A percentile compares a stretch with the other conserved stretches of the same genome.
phyloP scores from a whole-genome alignment of 2,888 invertebrate genomes.

The Pseudococcus jackbeardsleyi region DNA sequence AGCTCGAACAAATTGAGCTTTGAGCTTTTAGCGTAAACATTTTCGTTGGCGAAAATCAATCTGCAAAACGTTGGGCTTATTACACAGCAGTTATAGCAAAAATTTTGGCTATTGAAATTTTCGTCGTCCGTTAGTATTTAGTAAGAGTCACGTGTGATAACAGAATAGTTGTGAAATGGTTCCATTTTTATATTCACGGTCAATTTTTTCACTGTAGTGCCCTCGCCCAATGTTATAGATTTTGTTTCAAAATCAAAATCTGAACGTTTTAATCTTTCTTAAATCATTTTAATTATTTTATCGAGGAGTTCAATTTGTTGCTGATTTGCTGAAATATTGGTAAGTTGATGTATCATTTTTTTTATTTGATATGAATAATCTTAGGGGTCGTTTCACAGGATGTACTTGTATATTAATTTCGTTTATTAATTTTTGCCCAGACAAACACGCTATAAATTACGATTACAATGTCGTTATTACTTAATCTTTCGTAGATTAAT shows the following conservation, averaged over 20 bases:
- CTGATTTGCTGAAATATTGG: background rate
- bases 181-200: slow-evolving; percentile 58
- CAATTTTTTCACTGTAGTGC: slow-evolving; percentile 50
- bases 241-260: slow-evolving; percentile 28
- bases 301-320: background rate
- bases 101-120: slow-evolving; percentile 47
- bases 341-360: slow-evolving; percentile 47
- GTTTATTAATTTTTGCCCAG: background rate
- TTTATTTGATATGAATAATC: background rate
- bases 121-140: background rate
- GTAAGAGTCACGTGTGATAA: slow-evolving; percentile 59
- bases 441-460: background rate
- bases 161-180: slow-evolving; percentile 53
- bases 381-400: background rate
- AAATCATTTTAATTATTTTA: background rate
- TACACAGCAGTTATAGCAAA: slow-evolving; percentile 9
- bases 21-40: slow-evolving; percentile 11
- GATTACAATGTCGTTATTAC: background rate
- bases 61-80: background rate
- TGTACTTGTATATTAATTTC: background rate
- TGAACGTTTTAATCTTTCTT: background rate
- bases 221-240: slow-evolving; percentile 60
- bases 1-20: background rate
- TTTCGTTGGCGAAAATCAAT: background rate
- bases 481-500: background rate